These are phyloP conservation scores for Platycercus adscitus DNA, from an alignment of 2,113 vertebrate genomes.

Conservation along the genomic window DNA sequence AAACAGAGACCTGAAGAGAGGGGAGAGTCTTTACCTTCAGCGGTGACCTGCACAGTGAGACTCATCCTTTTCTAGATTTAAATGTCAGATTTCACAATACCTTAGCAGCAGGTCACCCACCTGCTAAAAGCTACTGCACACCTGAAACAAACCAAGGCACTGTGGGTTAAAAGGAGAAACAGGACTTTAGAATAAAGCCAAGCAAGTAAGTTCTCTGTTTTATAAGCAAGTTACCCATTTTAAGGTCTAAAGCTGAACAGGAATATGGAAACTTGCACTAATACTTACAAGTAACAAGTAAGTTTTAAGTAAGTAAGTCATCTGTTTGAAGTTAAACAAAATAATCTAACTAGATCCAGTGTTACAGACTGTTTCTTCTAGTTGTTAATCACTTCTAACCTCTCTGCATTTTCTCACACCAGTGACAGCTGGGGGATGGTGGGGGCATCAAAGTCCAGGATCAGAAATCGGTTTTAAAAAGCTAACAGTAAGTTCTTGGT, in stretches of 20 bases:
- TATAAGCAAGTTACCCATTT: neutral
- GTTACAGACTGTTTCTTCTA: neutral
- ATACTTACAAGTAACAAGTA: neutral
- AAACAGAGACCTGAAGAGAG: neutral
- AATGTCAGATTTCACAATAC: neutral
- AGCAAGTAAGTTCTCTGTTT: neutral
- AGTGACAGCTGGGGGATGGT: neutral
- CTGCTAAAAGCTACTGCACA: neutral
- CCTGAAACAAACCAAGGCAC: neutral
- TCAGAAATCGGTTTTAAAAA: neutral
- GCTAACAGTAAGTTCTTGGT: neutral
- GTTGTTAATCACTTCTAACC: neutral
- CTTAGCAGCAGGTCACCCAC: neutral
- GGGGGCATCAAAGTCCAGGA: neutral
- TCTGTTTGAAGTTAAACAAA: neutral
- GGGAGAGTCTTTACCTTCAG: neutral
- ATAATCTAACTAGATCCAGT: neutral
- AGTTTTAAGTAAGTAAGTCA: neutral
- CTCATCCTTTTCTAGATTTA: fast-evolving
- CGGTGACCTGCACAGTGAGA: neutral
- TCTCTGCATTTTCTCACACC: neutral
- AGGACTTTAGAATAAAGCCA: neutral
- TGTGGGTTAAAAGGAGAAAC: neutral
- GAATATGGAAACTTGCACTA: neutral
- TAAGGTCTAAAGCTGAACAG: neutral